Base-by-base conservation (phyloP, 2,797 vertebrate species). In the Mormyrops attenuatus region DNA sequence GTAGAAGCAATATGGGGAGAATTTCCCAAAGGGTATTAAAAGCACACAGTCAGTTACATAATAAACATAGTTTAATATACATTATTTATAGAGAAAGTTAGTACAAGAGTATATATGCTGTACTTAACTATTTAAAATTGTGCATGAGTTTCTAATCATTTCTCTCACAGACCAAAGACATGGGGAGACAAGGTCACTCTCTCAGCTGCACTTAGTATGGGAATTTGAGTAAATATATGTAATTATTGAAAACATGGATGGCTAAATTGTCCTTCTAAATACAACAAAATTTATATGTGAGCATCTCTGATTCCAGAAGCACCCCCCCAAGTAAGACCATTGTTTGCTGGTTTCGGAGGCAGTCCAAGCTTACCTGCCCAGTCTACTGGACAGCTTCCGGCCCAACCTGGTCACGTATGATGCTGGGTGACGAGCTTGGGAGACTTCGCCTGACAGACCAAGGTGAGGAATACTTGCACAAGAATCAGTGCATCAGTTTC, bases 401-500 rank as follows among this genome's bases (percentile, higher is more conserved):
- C 26, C 26, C 4, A 30, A 34, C 66, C 87, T 95, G 90, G 94
- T 95, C 60, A 91, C 95, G 73, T 95, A 95, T 4, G 94, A 95
- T 4, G 94, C 95, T 1, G 94, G 94, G 0, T 0, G 94, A 95
- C 63, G 93, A 95, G 85, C 93, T 95, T 0, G 94, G 95, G 66
- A 92, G 90, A 30, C 95, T 95, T n/a, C 55, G 88, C 41, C 92
- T 95, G 17, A 95, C 94, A 3, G 94, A 95, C 55, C 91, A 89
- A 88, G 94, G 94, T 93, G 87, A 92, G 89, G 38, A 17, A 44
- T 15, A 80, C 34, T 80, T 34, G 66, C 1, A 69, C 5, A 80
- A 2, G 73, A 80, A 77, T 6, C 69, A 38, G n/a, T 0, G 22
- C 63, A 34, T 69, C 66, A 15, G 38, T 80, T 80, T 80, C 38